Percentiles rank a stretch among this genome's conserved stretches.
phyloP scores from a whole-genome alignment of 35 echinoderm and acorn worm genomes.

The Strongylocentrotus purpuratus region DNA sequence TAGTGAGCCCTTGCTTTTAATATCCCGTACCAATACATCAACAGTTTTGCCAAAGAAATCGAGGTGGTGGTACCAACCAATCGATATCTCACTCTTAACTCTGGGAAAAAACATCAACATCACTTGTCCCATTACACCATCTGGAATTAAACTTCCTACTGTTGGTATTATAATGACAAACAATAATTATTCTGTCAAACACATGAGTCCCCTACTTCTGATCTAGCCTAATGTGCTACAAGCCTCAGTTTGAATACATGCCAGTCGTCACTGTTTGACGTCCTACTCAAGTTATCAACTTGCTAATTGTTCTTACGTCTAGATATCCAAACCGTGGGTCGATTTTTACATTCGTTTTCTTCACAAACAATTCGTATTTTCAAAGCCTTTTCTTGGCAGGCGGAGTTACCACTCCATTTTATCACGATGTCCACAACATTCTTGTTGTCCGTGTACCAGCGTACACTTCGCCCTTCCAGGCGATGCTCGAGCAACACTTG shows the following conservation, averaged over 20 bases:
- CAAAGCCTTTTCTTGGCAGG: no score
- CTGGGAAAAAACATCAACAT: conserved; percentile 48
- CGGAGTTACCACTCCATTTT: no score
- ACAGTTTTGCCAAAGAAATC: neutral
- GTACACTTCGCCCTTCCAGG: no score
- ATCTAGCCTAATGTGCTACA: conserved; percentile 18
- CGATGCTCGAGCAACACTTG: no score
- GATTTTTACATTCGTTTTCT: neutral
- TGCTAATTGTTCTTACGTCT: conserved; percentile 31
- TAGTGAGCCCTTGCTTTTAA: conserved; percentile 22
- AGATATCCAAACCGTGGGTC: conserved; percentile 49
- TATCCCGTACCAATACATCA: conserved; percentile 34
- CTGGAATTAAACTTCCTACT: no score
- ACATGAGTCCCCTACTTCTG: conserved; percentile 47
- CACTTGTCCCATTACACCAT: conserved; percentile 21
- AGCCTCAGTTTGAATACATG: neutral
- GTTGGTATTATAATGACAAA: conserved; percentile 27
- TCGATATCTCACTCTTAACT: neutral
- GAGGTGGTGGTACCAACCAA: conserved; percentile 49
- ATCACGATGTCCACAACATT: no score
- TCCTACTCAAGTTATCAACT: conserved; percentile 52
- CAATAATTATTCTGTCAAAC: conserved; percentile 56
- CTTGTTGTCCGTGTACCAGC: no score
- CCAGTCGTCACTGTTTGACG: conserved; percentile 51
- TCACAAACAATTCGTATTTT: conserved; percentile 16